A percentile compares a stretch with the other conserved stretches of the same genome.
phyloP scores from a whole-genome alignment of 2,113 vertebrate species.

The Aspidoscelis tigris region DNA sequence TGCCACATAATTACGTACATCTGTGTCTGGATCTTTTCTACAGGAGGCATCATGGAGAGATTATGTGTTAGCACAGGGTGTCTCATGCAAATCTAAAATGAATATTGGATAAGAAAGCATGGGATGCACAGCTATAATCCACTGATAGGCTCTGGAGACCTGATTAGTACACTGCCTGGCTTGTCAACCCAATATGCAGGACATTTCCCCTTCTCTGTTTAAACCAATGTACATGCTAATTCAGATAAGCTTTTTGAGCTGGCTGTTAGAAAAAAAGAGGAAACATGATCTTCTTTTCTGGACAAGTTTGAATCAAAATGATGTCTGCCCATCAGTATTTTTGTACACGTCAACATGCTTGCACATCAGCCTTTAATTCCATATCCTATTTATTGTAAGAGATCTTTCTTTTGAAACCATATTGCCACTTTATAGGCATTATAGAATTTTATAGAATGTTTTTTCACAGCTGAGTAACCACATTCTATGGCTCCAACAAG shows the following conservation, averaged over 20 bases:
- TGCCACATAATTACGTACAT: not conserved
- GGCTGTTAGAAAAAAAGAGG: constrained; percentile 12
- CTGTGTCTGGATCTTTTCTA: not conserved
- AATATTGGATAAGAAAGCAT: not conserved
- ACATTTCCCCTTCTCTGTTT: not conserved
- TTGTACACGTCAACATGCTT: not conserved
- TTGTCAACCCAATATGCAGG: not conserved
- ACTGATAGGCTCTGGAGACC: not conserved
- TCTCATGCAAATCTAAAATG: not conserved
- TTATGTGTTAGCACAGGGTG: accelerated
- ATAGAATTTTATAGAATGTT: not conserved
- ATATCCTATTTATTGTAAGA: not conserved
- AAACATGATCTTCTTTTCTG: constrained; percentile 6
- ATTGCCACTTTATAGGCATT: not conserved
- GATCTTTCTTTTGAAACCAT: constrained; percentile 31
- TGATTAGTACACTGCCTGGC: not conserved
- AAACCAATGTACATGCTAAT: not conserved
- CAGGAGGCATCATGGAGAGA: accelerated
- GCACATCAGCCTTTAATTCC: constrained; percentile 21
- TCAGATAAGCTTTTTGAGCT: not conserved
- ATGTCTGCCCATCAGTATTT: not conserved
- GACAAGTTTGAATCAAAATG: not conserved
- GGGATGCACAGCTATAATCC: not conserved
- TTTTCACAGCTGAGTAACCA: not conserved
- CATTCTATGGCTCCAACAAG: not conserved